Percentiles rank a stretch among this genome's conserved stretches.
Conservation (phyloP, 2,888 invertebrate genomes). For the Gymnocheta viridis region DNA sequence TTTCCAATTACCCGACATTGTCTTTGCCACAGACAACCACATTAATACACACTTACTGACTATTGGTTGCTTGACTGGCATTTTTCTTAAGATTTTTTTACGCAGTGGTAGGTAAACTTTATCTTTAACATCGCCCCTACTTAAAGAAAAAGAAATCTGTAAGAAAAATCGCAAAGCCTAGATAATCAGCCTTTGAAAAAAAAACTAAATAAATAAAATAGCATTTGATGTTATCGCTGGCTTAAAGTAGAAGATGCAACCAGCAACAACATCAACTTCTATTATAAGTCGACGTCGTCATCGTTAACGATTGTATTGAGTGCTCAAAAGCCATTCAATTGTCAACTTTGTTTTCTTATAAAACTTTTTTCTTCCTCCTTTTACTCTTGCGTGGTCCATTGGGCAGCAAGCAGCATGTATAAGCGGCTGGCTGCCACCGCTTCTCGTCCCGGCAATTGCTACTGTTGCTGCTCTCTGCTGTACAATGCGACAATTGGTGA, state of each 20-base stretch:
- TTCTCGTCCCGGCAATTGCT: slow-evolving; percentile 11
- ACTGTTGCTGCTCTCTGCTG: slow-evolving; percentile 20
- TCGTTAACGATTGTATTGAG: slow-evolving; percentile 70
- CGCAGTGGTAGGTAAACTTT: slow-evolving; percentile 69
- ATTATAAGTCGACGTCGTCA: slow-evolving; percentile 57
- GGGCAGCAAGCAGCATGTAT: slow-evolving; percentile 19
- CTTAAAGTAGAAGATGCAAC: slow-evolving; percentile 50
- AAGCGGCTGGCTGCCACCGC: slow-evolving; percentile 8
- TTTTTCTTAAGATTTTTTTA: slow-evolving; percentile 44
- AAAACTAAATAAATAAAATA: slow-evolving; percentile 45
- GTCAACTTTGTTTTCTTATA: slow-evolving; percentile 65
- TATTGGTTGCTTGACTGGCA: slow-evolving; percentile 12
- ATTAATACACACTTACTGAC: slow-evolving; percentile 64
- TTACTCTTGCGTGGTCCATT: slow-evolving; percentile 35
- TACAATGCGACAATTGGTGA: slow-evolving; percentile 68
- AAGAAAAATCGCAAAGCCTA: slow-evolving; percentile 55
- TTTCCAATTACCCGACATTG: slow-evolving; percentile 58
- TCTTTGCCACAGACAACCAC: slow-evolving; percentile 37
- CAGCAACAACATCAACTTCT: slow-evolving; percentile 52
- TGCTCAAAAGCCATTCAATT: slow-evolving; percentile 70
- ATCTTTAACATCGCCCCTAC: slow-evolving; percentile 62
- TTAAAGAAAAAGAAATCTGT: neutral
- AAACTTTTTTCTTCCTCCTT: slow-evolving; percentile 18
- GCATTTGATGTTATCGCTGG: slow-evolving; percentile 68
- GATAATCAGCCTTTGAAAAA: slow-evolving; percentile 53